phyloP scores from a whole-genome alignment of 2,113 vertebrate genomes.

The Ochotona curzoniae region DNA sequence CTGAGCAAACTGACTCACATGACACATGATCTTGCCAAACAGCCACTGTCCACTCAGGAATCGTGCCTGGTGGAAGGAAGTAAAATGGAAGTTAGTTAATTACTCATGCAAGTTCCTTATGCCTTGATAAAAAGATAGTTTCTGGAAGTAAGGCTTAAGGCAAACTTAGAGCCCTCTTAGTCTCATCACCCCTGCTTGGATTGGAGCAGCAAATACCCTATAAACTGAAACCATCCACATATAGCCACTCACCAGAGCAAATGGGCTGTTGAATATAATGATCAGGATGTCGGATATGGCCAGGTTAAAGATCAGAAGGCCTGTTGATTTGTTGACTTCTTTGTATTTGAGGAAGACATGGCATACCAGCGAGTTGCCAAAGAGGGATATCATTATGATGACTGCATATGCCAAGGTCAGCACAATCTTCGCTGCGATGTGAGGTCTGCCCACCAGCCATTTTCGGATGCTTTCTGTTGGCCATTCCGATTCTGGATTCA shows the following conservation, averaged over 20 bases:
- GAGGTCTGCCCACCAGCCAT: neutral
- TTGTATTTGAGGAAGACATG: slow-evolving; percentile 54
- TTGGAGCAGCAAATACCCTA: neutral
- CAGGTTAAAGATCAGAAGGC: slow-evolving; percentile 83
- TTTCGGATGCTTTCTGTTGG: neutral
- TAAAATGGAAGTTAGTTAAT: neutral
- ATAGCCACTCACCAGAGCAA: slow-evolving; percentile 80
- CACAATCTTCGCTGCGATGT: neutral
- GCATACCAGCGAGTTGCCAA: neutral
- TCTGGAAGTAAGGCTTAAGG: neutral
- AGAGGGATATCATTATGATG: slow-evolving; percentile 12
- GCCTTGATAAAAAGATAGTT: accelerated
- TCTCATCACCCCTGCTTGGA: neutral
- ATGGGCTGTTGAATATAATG: slow-evolving; percentile 82
- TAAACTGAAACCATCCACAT: neutral
- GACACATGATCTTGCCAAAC: slow-evolving; percentile 84
- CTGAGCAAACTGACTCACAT: slow-evolving; percentile 83
- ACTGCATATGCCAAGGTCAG: neutral
- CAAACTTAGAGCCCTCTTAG: accelerated
- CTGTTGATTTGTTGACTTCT: slow-evolving; percentile 60
- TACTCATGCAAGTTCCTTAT: accelerated
- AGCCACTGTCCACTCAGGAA: slow-evolving; percentile 84
- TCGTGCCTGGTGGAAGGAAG: slow-evolving; percentile 68
- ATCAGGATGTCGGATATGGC: slow-evolving; percentile 84
- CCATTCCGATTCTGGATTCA: neutral